Conservation (phyloP, 2,797 vertebrate genomes). For the Danio tinwini region DNA sequence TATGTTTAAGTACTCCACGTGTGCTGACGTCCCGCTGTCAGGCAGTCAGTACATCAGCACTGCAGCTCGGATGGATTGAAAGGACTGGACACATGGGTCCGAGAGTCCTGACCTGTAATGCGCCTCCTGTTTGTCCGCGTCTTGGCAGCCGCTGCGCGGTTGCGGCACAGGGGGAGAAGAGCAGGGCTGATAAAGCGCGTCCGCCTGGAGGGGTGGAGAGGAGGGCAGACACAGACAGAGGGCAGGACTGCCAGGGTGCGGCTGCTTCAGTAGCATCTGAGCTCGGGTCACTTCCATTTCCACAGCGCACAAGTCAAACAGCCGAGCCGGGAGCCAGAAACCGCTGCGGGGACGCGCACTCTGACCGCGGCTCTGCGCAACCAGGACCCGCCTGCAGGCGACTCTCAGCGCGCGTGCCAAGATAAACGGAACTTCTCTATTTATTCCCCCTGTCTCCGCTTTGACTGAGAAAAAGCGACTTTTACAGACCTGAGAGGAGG, state of each 20-base stretch:
- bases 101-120: slow-evolving; percentile 51
- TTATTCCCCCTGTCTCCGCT: slow-evolving; percentile 74
- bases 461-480: slow-evolving; percentile 65
- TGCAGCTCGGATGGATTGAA: slow-evolving; percentile 17
- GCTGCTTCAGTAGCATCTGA: slow-evolving; percentile 84
- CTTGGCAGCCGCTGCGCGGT: slow-evolving; percentile 48
- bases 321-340: slow-evolving; percentile 69
- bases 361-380: slow-evolving; percentile 80
- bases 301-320: slow-evolving; percentile 75
- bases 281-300: slow-evolving; percentile 86
- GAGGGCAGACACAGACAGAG: slow-evolving; percentile 77
- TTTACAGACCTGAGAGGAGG: slow-evolving; percentile 67
- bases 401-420: slow-evolving; percentile 84
- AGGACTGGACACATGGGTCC: slow-evolving; percentile 56
- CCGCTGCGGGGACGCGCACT: slow-evolving; percentile 80
- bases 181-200: slow-evolving; percentile 65
- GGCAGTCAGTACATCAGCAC: background rate
- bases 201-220: slow-evolving; percentile 74
- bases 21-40: background rate
- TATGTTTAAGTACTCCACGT: slow-evolving; percentile 6
- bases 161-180: slow-evolving; percentile 38
- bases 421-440: slow-evolving; percentile 80
- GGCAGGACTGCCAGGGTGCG: slow-evolving; percentile 84
- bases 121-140: slow-evolving; percentile 56
- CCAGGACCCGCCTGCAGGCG: slow-evolving; percentile 70